Percentiles rank a stretch among this genome's conserved stretches.
Evolutionary conservation across 2,113 vertebrate genomes (phyloP).

Genomic region (Saimiri boliviensis): DNA sequence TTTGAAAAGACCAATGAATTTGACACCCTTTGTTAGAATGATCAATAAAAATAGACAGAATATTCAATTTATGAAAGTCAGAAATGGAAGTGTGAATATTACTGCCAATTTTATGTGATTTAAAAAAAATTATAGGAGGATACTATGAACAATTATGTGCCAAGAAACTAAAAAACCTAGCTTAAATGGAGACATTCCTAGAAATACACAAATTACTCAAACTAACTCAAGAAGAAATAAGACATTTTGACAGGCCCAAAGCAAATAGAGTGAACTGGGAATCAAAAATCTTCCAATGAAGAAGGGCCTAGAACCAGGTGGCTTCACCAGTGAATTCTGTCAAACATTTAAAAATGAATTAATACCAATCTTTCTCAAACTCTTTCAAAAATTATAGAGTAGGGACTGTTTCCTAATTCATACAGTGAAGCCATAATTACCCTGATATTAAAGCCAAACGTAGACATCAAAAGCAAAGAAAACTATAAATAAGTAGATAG

Average conservation of each 20-base stretch:
- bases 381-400: background rate
- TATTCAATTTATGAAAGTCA: background rate
- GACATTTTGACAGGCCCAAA: background rate
- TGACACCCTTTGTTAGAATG: background rate
- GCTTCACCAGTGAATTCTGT: background rate
- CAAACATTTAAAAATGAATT: background rate
- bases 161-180: background rate
- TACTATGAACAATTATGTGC: background rate
- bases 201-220: background rate
- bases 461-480: background rate
- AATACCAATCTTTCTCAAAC: background rate
- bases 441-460: background rate
- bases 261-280: background rate
- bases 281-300: background rate
- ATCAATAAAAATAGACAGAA: background rate
- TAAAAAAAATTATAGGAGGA: background rate
- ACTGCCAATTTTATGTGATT: background rate
- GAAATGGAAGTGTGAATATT: background rate
- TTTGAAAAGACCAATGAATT: background rate
- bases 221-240: background rate
- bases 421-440: background rate
- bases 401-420: background rate
- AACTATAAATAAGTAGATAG: background rate
- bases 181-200: background rate
- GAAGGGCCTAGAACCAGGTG: background rate